These are phyloP conservation scores for Spondyliosoma cantharus DNA, from an alignment of 2,797 vertebrate genomes.

Conservation along the genomic window DNA sequence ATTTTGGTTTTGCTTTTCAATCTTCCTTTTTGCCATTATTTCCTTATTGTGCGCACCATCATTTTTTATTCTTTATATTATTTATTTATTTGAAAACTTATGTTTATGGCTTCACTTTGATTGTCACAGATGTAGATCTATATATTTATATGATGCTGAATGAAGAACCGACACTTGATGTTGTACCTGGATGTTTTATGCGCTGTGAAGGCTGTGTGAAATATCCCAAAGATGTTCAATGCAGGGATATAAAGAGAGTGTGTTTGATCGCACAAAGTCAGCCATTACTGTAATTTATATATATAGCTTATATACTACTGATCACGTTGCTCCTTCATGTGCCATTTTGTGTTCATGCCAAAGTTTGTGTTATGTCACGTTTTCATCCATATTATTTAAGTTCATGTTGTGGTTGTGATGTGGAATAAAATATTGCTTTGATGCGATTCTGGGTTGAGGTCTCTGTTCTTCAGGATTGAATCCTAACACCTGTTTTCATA, in stretches of 20 bases:
- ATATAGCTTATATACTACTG: slow-evolving; percentile 51
- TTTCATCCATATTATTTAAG: slow-evolving; percentile 77
- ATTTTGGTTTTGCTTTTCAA: slow-evolving; percentile 78
- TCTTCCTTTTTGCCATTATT: slow-evolving; percentile 80
- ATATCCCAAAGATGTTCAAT: slow-evolving; percentile 67
- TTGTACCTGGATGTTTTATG: slow-evolving; percentile 53
- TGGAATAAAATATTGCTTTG: slow-evolving; percentile 68
- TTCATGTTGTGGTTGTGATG: slow-evolving; percentile 73
- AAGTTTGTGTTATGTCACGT: slow-evolving; percentile 81
- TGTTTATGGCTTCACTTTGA: slow-evolving; percentile 69
- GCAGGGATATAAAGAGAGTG: slow-evolving; percentile 57
- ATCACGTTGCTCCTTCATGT: slow-evolving; percentile 61
- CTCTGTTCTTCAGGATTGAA: slow-evolving; percentile 1
- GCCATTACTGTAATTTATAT: slow-evolving; percentile 62
- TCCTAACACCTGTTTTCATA: not conserved
- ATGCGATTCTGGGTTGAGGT: slow-evolving; percentile 14
- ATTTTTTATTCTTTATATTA: slow-evolving; percentile 81
- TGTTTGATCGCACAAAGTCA: slow-evolving; percentile 59
- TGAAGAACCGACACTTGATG: slow-evolving; percentile 58
- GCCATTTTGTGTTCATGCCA: slow-evolving; percentile 83
- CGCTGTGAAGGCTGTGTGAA: slow-evolving; percentile 53
- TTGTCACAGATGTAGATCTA: slow-evolving; percentile 81
- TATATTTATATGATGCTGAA: slow-evolving; percentile 85
- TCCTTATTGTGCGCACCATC: slow-evolving; percentile 83
- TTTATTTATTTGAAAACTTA: slow-evolving; percentile 81